Evolutionary conservation across 2,888 invertebrate species (phyloP).

Genomic region (Anoplius nigerrimus): DNA sequence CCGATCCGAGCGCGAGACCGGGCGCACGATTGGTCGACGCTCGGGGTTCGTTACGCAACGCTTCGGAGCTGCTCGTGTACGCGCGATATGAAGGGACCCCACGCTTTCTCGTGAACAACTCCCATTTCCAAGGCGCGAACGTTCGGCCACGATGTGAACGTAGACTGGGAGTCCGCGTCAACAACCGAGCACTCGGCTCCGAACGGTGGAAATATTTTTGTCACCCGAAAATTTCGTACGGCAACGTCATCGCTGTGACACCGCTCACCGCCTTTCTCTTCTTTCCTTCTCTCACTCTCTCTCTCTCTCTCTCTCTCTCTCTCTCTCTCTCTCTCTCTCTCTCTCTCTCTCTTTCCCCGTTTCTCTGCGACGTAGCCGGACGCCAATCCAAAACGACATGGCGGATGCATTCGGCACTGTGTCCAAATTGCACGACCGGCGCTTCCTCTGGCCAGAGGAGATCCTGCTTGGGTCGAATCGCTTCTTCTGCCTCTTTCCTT

Average conservation of each 20-base stretch:
- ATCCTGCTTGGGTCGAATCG: constrained; percentile 27
- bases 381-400: constrained; percentile 38
- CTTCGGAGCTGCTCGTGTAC: too few species aligned
- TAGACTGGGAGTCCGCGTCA: too few species aligned
- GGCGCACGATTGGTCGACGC: constrained; percentile 1
- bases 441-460: constrained; percentile 27
- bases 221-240: too few species aligned
- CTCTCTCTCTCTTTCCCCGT: not conserved
- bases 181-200: too few species aligned
- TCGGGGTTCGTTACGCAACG: not conserved
- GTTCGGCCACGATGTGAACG: too few species aligned
- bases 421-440: constrained; percentile 34
- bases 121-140: too few species aligned
- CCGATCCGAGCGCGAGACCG: not conserved
- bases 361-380: not conserved
- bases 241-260: too few species aligned
- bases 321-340: constrained; percentile 9
- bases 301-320: constrained; percentile 5
- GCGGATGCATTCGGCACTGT: constrained; percentile 38
- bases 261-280: too few species aligned
- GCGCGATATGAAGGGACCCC: too few species aligned
- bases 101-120: too few species aligned
- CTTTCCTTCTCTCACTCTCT: constrained; percentile 18
- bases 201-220: too few species aligned
- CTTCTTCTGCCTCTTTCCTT: not conserved